Percentiles rank a stretch among this genome's conserved stretches.
Conservation (phyloP, 2,797 vertebrate species). For the Etheostoma perlongum region DNA sequence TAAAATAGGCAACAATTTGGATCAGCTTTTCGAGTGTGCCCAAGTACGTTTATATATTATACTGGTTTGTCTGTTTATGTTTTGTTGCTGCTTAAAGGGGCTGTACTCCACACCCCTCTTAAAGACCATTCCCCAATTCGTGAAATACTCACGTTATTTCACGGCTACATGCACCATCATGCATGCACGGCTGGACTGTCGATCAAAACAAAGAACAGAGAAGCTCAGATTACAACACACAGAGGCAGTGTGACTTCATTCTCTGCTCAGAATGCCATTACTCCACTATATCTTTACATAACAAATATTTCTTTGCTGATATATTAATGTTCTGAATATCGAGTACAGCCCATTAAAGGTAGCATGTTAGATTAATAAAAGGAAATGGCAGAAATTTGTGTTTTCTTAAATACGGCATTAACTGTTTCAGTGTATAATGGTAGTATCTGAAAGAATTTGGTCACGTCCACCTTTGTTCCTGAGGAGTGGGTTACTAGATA, state of each 20-base stretch:
- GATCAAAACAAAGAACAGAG: no score
- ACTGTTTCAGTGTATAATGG: constrained; percentile 59
- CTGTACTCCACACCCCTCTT: no score
- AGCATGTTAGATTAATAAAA: constrained; percentile 39
- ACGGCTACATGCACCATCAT: no score
- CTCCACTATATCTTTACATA: no score
- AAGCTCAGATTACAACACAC: no score
- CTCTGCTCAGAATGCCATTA: no score
- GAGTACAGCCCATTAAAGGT: not conserved
- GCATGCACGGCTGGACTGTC: no score
- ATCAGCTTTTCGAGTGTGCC: constrained; percentile 50
- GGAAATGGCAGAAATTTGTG: constrained; percentile 22
- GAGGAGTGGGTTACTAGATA: constrained; percentile 85
- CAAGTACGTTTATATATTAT: not conserved
- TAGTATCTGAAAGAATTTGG: constrained; percentile 81
- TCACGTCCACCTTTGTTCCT: constrained; percentile 88
- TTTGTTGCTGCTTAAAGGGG: constrained; percentile 10
- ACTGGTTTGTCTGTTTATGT: constrained; percentile 32
- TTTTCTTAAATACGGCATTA: constrained; percentile 38
- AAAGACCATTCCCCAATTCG: no score
- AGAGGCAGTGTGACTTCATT: no score
- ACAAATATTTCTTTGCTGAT: no score
- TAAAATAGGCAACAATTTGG: constrained; percentile 54
- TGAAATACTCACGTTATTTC: no score
- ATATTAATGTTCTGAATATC: no score